Evolutionary conservation across 2,888 invertebrate genomes (phyloP).

Genomic region (Incurvaria masculella): DNA sequence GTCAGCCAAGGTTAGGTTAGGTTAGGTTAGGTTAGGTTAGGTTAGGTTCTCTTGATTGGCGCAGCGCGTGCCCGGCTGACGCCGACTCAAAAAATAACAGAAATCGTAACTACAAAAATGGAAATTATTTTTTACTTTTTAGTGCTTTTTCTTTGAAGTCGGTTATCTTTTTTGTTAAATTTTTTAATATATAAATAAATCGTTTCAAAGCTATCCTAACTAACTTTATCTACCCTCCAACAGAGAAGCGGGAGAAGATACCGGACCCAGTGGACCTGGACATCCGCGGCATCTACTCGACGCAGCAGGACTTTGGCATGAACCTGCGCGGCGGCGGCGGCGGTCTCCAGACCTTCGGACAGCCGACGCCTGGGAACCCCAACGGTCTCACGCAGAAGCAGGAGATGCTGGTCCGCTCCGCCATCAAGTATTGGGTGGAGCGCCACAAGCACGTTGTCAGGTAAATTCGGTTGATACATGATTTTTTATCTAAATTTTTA

Average conservation of each 20-base stretch:
- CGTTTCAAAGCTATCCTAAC: no score
- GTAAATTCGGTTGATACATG: no score
- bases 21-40: no score
- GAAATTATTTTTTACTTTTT: no score
- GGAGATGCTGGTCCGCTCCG: slow-evolving; percentile 79
- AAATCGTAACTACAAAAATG: no score
- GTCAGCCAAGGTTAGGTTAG: no score
- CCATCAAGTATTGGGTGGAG: slow-evolving; percentile 89
- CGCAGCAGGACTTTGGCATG: slow-evolving; percentile 75
- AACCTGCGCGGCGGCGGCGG: slow-evolving; percentile 67
- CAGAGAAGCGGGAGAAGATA: slow-evolving; percentile 43
- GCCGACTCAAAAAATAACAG: no score
- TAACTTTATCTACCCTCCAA: neutral
- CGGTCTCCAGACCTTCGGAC: slow-evolving; percentile 60
- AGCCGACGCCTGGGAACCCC: slow-evolving; percentile 58
- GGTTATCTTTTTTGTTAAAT: no score
- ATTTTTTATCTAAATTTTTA: slow-evolving; percentile 3
- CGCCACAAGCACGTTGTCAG: slow-evolving; percentile 85
- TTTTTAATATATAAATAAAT: no score
- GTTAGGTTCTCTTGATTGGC: no score
- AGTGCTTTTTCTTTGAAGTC: no score
- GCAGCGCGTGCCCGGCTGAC: no score
- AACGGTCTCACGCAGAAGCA: slow-evolving; percentile 81
- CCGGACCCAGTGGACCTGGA: slow-evolving; percentile 62
- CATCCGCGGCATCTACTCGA: slow-evolving; percentile 71